Conservation (phyloP, 2,113 vertebrate genomes). For the Leptobrachium leishanense region DNA sequence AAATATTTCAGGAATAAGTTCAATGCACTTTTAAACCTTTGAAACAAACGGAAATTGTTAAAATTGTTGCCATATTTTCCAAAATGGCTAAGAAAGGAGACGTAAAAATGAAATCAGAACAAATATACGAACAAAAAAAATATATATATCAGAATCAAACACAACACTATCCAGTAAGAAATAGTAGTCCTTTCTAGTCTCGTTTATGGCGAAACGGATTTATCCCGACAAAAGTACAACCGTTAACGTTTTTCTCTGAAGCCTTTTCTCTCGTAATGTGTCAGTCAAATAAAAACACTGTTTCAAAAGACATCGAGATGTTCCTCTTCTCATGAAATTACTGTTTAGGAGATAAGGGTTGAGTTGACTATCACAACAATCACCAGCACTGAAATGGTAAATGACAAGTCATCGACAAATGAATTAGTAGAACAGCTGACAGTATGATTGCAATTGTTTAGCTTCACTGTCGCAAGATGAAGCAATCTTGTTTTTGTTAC, state of each 20-base stretch:
- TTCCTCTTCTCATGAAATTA: slow-evolving; percentile 33
- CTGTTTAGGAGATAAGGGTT: slow-evolving; percentile 24
- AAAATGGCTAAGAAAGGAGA: slow-evolving; percentile 39
- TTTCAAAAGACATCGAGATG: slow-evolving; percentile 33
- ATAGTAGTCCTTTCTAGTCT: slow-evolving; percentile 36
- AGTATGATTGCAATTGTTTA: slow-evolving; percentile 13
- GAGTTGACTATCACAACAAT: slow-evolving; percentile 31
- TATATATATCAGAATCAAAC: slow-evolving; percentile 13
- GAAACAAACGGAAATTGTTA: slow-evolving; percentile 45
- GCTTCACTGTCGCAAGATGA: not conserved
- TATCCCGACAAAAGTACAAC: slow-evolving; percentile 18
- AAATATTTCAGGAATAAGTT: slow-evolving; percentile 50
- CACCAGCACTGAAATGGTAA: slow-evolving; percentile 39
- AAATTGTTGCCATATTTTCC: slow-evolving; percentile 35
- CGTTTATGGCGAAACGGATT: slow-evolving; percentile 16
- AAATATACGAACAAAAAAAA: no score
- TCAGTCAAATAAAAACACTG: slow-evolving; percentile 32
- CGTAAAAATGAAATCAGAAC: slow-evolving; percentile 18
- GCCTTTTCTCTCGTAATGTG: slow-evolving; percentile 17
- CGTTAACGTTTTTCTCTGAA: slow-evolving; percentile 17
- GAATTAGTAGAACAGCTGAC: slow-evolving; percentile 9
- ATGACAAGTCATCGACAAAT: slow-evolving; percentile 19
- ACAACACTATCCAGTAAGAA: slow-evolving; percentile 29
- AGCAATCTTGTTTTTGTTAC: no score
- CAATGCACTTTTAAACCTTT: slow-evolving; percentile 36